Conservation (phyloP, 2,888 invertebrate genomes). For the Meteorus colon region DNA sequence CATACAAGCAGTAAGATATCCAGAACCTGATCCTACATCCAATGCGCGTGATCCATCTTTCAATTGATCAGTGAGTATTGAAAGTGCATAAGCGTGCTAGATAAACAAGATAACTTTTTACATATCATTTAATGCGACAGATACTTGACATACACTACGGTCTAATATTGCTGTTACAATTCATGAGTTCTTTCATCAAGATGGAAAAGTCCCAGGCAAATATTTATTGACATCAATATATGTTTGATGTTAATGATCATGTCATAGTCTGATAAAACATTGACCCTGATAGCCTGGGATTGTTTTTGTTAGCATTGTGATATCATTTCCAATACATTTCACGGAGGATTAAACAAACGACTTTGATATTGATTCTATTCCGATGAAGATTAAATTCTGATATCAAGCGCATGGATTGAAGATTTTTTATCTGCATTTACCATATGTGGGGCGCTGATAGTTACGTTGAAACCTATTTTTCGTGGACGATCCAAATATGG, state of each 20-base stretch:
- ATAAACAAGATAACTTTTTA: conserved; percentile 36
- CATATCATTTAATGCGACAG: background rate
- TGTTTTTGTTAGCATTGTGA: conserved; percentile 41
- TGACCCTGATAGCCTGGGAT: conserved; percentile 57
- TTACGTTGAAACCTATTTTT: conserved; percentile 94
- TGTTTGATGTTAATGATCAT: conserved; percentile 46
- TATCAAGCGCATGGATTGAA: background rate
- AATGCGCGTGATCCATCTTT: conserved; percentile 74
- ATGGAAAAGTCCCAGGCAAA: conserved; percentile 52
- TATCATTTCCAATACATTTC: background rate
- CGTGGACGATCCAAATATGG: conserved; percentile 95
- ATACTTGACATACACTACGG: too few species aligned
- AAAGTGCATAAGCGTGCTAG: conserved; percentile 95
- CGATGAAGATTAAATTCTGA: background rate
- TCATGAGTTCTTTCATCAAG: conserved; percentile 19
- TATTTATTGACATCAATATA: conserved; percentile 39
- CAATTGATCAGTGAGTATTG: conserved; percentile 86
- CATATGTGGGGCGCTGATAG: conserved; percentile 98
- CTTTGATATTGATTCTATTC: background rate
- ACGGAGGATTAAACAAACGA: background rate
- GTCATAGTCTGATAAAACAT: conserved; percentile 51
- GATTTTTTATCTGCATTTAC: conserved; percentile 72
- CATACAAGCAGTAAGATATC: conserved; percentile 77
- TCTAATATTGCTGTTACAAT: background rate
- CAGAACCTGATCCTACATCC: conserved; percentile 78